Percentiles rank a stretch among this genome's conserved stretches.
Evolutionary conservation across 2,113 vertebrate species (phyloP).

Genomic region (Marmota flaviventris): DNA sequence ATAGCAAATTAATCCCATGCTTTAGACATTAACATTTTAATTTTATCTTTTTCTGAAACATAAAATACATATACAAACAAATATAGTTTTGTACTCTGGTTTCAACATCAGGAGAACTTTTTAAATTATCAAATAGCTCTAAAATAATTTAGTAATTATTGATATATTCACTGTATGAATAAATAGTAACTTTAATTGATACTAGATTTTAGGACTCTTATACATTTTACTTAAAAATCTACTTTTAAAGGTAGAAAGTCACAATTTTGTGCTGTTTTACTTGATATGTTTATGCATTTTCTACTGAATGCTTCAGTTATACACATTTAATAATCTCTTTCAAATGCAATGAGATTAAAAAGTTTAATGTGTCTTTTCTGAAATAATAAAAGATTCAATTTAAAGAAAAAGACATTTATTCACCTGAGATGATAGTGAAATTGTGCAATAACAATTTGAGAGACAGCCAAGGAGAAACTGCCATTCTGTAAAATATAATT

Average conservation of each 20-base stretch:
- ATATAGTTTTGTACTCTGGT: background rate
- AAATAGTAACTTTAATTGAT: constrained; percentile 2
- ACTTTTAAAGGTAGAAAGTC: background rate
- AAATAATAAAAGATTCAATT: constrained; percentile 27
- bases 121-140: background rate
- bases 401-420: background rate
- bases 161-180: background rate
- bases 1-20: background rate
- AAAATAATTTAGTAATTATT: background rate
- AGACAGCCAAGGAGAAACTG: background rate
- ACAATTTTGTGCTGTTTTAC: background rate
- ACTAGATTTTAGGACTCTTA: background rate
- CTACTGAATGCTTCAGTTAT: background rate
- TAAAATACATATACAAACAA: background rate
- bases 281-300: background rate
- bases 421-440: background rate
- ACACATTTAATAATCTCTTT: constrained; percentile 10
- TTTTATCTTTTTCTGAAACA: constrained; percentile 16
- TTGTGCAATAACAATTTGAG: background rate
- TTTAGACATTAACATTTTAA: background rate
- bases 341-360: constrained; percentile 21
- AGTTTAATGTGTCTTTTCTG: background rate
- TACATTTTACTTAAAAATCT: background rate
- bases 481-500: background rate
- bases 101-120: background rate